These are phyloP conservation scores for Pithys albifrons DNA, from an alignment of 2,113 vertebrate species.

Conservation along the genomic window DNA sequence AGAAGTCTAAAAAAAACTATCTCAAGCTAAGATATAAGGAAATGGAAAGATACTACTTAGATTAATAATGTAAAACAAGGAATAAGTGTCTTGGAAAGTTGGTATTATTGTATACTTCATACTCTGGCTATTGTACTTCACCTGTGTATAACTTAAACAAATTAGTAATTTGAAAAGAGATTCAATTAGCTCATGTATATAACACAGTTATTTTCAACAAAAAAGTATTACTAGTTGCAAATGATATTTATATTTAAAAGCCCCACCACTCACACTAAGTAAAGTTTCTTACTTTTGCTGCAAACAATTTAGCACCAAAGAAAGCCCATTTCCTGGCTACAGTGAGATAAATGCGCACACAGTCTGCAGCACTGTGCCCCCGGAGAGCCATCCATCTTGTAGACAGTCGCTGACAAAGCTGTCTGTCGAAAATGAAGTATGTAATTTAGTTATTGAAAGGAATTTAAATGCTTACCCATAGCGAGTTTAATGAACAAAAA, in stretches of 20 bases:
- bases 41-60: not conserved
- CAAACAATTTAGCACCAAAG: slow-evolving; percentile 93
- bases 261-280: not conserved
- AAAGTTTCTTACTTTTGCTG: slow-evolving; percentile 83
- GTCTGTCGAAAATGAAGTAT: slow-evolving; percentile 73
- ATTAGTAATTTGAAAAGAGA: not conserved
- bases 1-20: not conserved
- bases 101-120: not conserved
- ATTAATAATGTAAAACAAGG: not conserved
- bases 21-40: not conserved
- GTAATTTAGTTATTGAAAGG: slow-evolving; percentile 13
- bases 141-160: not conserved
- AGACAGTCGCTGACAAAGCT: slow-evolving; percentile 88
- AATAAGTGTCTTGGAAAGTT: not conserved
- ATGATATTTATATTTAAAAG: not conserved
- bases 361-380: slow-evolving; percentile 86
- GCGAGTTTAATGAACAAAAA: not conserved
- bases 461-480: slow-evolving; percentile 12
- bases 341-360: slow-evolving; percentile 92
- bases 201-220: not conserved
- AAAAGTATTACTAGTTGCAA: not conserved
- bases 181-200: not conserved
- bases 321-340: slow-evolving; percentile 95
- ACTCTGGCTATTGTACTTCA: not conserved
- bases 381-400: slow-evolving; percentile 92